These are phyloP conservation scores for Colaptes auratus DNA, from an alignment of 2,113 vertebrate genomes.

Conservation along the genomic window DNA sequence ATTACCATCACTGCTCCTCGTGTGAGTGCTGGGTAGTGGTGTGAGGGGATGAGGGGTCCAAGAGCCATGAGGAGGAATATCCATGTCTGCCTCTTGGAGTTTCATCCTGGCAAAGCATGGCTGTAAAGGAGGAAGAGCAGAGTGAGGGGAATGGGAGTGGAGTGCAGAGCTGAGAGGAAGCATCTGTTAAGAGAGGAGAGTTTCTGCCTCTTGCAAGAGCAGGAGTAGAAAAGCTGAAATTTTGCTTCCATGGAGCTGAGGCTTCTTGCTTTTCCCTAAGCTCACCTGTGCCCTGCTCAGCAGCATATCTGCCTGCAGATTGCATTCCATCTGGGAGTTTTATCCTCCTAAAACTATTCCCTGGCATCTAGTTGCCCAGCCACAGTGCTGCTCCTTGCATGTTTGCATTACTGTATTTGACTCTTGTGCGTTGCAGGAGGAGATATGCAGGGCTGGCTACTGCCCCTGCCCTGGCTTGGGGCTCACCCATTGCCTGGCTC, in stretches of 20 bases:
- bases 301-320: background rate
- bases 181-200: background rate
- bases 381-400: background rate
- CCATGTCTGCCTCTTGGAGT: accelerated
- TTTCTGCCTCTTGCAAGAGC: background rate
- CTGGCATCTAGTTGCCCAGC: background rate
- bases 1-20: accelerated
- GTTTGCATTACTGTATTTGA: background rate
- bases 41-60: accelerated
- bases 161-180: background rate
- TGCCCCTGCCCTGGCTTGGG: background rate
- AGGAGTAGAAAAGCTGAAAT: background rate
- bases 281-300: background rate
- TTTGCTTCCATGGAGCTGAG: background rate
- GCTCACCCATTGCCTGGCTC: background rate
- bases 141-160: accelerated
- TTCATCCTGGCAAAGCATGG: background rate
- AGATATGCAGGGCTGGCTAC: background rate
- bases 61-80: background rate
- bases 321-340: background rate
- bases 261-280: background rate
- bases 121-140: background rate
- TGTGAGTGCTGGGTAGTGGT: background rate
- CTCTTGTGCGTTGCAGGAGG: background rate
- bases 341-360: background rate